phyloP scores from a whole-genome alignment of 2,113 vertebrate species.

The Vanacampus margaritifer region DNA sequence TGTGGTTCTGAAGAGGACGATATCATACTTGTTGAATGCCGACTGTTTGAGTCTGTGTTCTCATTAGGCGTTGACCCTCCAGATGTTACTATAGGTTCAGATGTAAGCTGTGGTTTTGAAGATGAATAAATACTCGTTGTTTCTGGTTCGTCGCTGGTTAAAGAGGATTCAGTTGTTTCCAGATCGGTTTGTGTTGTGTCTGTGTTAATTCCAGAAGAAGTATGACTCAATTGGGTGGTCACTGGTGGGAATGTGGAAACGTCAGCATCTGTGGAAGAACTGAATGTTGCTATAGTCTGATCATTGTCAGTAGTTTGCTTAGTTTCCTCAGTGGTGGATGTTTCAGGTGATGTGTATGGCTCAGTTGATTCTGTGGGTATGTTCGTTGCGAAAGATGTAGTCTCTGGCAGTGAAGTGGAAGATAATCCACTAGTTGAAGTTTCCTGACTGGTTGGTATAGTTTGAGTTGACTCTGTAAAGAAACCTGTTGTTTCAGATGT shows the following conservation, averaged over 20 bases:
- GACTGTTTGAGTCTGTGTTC: background rate
- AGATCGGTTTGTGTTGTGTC: background rate
- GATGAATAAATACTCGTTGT: background rate
- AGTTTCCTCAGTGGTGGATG: background rate
- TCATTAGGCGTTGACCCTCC: background rate
- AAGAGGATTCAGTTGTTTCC: accelerated
- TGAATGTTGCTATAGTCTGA: background rate
- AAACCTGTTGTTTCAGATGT: background rate
- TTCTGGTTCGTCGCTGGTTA: background rate
- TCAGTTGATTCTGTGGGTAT: background rate
- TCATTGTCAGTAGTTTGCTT: background rate
- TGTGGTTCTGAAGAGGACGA: background rate
- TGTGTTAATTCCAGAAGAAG: background rate
- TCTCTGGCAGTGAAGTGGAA: background rate
- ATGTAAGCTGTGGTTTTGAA: background rate
- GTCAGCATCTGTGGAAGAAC: background rate
- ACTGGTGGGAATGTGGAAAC: background rate
- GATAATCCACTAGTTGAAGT: background rate
- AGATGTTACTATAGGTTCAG: too few species aligned
- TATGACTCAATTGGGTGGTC: background rate
- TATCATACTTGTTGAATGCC: background rate
- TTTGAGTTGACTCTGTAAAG: too few species aligned
- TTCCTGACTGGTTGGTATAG: background rate
- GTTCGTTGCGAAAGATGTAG: background rate
- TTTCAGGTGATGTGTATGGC: background rate